These are phyloP conservation scores for rabbit (Oryctolagus cuniculus) DNA, from an alignment of 2,113 vertebrate genomes.

Conservation along the genomic window DNA sequence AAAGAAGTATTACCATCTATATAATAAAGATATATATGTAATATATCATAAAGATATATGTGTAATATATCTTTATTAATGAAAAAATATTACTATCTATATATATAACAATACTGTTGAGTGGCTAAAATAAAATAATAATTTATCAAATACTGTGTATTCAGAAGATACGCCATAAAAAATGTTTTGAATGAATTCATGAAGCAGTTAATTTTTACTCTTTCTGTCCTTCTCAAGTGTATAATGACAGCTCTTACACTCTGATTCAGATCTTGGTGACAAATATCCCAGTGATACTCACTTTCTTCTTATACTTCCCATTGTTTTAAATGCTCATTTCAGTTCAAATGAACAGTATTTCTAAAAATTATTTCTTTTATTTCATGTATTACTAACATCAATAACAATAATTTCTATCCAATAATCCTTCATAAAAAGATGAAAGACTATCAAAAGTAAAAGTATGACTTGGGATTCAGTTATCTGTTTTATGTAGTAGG, in stretches of 20 bases:
- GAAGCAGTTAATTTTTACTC: not conserved
- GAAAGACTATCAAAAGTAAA: not conserved
- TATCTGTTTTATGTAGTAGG: not conserved
- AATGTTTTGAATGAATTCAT: slow-evolving; percentile 8
- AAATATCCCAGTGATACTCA: not conserved
- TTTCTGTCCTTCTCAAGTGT: not conserved
- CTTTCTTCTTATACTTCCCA: not conserved
- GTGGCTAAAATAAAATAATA: not conserved
- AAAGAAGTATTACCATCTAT: not conserved
- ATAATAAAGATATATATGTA: no score
- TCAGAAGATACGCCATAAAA: not conserved
- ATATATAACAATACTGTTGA: not conserved
- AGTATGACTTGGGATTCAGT: not conserved
- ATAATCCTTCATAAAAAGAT: not conserved
- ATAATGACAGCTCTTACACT: not conserved
- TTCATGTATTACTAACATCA: not conserved
- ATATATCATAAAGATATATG: no score
- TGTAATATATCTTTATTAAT: not conserved
- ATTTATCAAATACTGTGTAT: not conserved
- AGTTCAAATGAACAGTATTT: slow-evolving; percentile 14
- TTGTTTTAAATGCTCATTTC: not conserved
- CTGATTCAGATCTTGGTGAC: not conserved
- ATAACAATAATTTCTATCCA: not conserved
- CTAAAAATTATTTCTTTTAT: not conserved
- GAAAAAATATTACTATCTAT: not conserved